These are phyloP conservation scores for Sphaerodactylus townsendi DNA, from an alignment of 2,113 vertebrate genomes.

Conservation along the genomic window DNA sequence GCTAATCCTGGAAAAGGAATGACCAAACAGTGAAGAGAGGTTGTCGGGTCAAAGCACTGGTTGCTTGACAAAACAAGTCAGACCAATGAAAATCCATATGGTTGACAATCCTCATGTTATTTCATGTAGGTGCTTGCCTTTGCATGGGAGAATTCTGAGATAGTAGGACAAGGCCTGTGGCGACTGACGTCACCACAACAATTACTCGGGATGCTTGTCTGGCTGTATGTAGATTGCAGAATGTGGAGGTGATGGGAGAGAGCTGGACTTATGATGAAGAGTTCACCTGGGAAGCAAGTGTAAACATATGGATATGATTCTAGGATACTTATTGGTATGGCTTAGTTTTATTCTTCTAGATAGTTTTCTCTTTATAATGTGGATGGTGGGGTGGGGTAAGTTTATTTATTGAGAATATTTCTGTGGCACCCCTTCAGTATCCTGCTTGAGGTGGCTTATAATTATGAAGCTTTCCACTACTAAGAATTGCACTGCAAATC, in stretches of 20 bases:
- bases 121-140: neutral
- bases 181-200: conserved; percentile 1
- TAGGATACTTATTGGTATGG: conserved; percentile 54
- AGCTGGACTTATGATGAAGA: conserved; percentile 1
- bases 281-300: conserved; percentile 45
- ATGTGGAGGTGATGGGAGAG: conserved; percentile 25
- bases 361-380: conserved; percentile 15
- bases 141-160: neutral
- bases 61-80: neutral
- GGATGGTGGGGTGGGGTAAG: neutral
- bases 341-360: conserved; percentile 30
- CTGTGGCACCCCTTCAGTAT: conserved; percentile 6
- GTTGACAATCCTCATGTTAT: neutral
- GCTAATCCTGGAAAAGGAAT: neutral
- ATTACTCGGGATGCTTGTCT: conserved; percentile 32
- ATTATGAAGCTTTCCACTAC: no score
- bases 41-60: no score
- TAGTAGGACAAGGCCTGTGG: conserved; percentile 34
- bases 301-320: conserved; percentile 44
- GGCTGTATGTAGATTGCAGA: conserved; percentile 16
- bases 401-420: neutral
- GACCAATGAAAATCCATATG: neutral
- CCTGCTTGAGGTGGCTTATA: no score
- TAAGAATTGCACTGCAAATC: no score
- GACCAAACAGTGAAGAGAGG: no score